A percentile compares a stretch with the other conserved stretches of the same genome.
Evolutionary conservation across 2,888 invertebrate genomes (phyloP).

Genomic region (Augochlorella aurata): DNA sequence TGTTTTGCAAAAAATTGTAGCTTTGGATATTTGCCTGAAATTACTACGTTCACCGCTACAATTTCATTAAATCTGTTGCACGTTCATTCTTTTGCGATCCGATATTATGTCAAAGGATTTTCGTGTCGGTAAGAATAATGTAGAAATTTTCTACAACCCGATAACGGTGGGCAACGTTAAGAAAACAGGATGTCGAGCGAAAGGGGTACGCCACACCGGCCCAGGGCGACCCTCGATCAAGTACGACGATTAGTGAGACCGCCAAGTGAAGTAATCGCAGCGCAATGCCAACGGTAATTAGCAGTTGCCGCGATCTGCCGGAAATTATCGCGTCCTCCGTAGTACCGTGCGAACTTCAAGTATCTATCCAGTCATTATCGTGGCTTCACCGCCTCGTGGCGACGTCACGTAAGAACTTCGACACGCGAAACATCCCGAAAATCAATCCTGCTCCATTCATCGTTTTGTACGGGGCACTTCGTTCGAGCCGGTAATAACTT

Average conservation of each 20-base stretch:
- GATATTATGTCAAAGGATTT: not conserved
- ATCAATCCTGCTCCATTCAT: not conserved
- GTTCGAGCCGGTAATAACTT: slow-evolving; percentile 2
- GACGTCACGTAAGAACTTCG: slow-evolving; percentile 18
- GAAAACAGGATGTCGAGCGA: not conserved
- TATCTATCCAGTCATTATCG: slow-evolving; percentile 56
- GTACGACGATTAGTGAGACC: slow-evolving; percentile 44
- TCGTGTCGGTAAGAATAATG: not conserved
- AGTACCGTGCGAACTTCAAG: slow-evolving; percentile 22
- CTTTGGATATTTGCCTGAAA: not conserved
- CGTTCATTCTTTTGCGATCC: not conserved
- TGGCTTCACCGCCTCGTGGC: not conserved
- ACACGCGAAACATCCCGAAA: slow-evolving; percentile 14
- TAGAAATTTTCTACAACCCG: not conserved
- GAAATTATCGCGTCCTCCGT: slow-evolving; percentile 60
- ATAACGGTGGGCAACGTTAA: slow-evolving; percentile 25
- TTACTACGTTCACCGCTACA: not conserved
- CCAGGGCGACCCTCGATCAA: slow-evolving; percentile 36
- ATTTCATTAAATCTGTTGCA: not conserved
- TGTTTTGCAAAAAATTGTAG: too few relatives aligned
- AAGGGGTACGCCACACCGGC: not conserved
- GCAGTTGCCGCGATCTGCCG: slow-evolving; percentile 54
- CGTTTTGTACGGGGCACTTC: slow-evolving; percentile 7
- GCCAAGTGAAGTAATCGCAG: slow-evolving; percentile 50
- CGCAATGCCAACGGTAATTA: slow-evolving; percentile 65